A percentile compares a stretch with the other conserved stretches of the same genome.
Evolutionary conservation across 2,888 invertebrate species (phyloP).

Genomic region (Limenitis camilla): DNA sequence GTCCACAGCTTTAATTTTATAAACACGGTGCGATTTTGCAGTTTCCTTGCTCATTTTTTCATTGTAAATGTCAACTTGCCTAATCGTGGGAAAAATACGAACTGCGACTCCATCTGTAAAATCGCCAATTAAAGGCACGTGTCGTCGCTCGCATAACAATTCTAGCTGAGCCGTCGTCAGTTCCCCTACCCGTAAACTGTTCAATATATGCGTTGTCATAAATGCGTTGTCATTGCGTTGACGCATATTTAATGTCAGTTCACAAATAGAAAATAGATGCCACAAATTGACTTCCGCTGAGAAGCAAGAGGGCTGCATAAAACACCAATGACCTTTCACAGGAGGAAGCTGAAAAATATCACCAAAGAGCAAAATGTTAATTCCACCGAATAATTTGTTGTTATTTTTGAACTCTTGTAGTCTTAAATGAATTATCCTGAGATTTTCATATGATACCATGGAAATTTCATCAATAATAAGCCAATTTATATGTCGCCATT

Average conservation of each 20-base stretch:
- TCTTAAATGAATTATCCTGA: conserved; percentile 26
- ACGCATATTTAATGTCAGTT: conserved; percentile 35
- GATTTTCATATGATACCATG: conserved; percentile 32
- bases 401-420: conserved; percentile 25
- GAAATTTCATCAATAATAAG: conserved; percentile 32
- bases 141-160: conserved; percentile 22
- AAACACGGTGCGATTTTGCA: no score
- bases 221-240: conserved; percentile 31
- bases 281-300: conserved; percentile 29
- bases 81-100: conserved; percentile 29
- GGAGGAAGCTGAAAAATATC: conserved; percentile 33
- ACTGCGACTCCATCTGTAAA: conserved; percentile 29
- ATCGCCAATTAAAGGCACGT: conserved; percentile 21
- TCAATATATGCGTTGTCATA: conserved; percentile 29
- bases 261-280: conserved; percentile 31
- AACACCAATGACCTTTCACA: conserved; percentile 31
- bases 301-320: conserved; percentile 19
- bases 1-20: no score
- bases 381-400: conserved; percentile 22
- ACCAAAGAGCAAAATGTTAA: conserved; percentile 27
- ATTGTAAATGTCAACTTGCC: no score
- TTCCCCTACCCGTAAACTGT: conserved; percentile 30
- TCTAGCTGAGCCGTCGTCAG: conserved; percentile 21
- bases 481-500: conserved; percentile 31
- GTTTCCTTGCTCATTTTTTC: no score